Base-by-base conservation (phyloP, 2,888 invertebrate genomes). In the Chalcosyrphus nemorum region DNA sequence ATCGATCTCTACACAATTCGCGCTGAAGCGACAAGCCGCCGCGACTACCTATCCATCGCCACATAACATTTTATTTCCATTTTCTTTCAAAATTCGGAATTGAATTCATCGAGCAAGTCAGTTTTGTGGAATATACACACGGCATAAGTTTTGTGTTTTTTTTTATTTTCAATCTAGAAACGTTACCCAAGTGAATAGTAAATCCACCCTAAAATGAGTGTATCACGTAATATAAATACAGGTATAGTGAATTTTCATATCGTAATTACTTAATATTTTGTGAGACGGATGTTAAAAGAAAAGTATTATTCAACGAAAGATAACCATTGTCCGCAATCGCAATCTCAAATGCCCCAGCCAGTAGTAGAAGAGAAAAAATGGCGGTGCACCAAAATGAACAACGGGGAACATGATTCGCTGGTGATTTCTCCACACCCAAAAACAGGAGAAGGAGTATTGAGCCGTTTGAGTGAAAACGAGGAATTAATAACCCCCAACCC, bases 291-390 rank as follows among this genome's bases (percentile, higher is more conserved):
- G 75, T 75, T 75, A 70, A 84, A 78, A 45, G 57, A 81, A 74
- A 84, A 63, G 56, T 71, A 81, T 81, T 78, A 72, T 85, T 86
- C 85, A 78, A 86, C 86, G 86, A 86, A 86, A 86, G 85, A 75
- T 86, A 81, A 70, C 65, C 54, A 63, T 72, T 68, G 63, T 63
- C 52, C 80, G 71, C 80, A 76, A 66, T 57, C 80, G 71, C 80
- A 76, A 66, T 81, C 50, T 27, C 47, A 68, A 65, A 86, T 86
- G 57, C 86, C 81, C 86, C 86, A 86, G 63, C 71, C 81, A 75
- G 82, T 81, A 85, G 86, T 82, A 85, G 86, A 86, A 68, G 66
- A 76, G 65, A 85, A 80, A 86, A 86, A 81, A 86, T 86, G 86
- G 80, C 87, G 86, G 71, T 59, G 80, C 38, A 68, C 35, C 57